Evolutionary conservation across 1,140 invertebrate genomes (phyloP).

Genomic region (Gonioctena quinquepunctata): DNA sequence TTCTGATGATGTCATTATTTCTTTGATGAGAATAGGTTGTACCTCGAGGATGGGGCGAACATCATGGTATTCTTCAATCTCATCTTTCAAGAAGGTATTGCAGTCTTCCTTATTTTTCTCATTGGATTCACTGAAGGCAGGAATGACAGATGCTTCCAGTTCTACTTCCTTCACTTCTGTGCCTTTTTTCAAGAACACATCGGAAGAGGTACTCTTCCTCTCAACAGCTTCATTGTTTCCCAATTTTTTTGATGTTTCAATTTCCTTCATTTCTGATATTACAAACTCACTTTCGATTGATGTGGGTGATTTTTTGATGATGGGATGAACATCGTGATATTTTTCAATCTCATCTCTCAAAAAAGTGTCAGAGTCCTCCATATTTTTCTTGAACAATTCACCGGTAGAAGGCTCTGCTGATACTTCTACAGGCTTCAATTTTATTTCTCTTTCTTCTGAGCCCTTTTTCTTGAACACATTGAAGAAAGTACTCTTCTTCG

Average conservation of each 20-base stretch:
- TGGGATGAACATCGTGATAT: conserved; percentile 26
- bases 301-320: not conserved
- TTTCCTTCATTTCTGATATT: not conserved
- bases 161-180: conserved; percentile 5
- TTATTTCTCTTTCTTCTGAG: conserved; percentile 8
- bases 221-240: not conserved
- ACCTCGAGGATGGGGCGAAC: not conserved
- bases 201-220: conserved; percentile 9
- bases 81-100: conserved; percentile 19
- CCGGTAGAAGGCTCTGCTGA: not conserved
- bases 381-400: not conserved
- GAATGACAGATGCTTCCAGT: not conserved
- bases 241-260: not conserved
- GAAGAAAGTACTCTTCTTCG: conserved; percentile 11
- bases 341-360: conserved; percentile 31
- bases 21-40: not conserved
- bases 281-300: not conserved
- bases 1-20: not conserved
- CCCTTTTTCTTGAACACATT: conserved; percentile 20
- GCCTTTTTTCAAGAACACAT: conserved; percentile 19
- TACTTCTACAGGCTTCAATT: not conserved
- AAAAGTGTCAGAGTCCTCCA: conserved; percentile 21
- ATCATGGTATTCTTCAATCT: conserved; percentile 31
- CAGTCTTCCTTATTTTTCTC: not conserved
- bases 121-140: not conserved